A percentile compares a stretch with the other conserved stretches of the same genome.
phyloP scores from a whole-genome alignment of 2,797 vertebrate species.

The Acipenser oxyrinchus region DNA sequence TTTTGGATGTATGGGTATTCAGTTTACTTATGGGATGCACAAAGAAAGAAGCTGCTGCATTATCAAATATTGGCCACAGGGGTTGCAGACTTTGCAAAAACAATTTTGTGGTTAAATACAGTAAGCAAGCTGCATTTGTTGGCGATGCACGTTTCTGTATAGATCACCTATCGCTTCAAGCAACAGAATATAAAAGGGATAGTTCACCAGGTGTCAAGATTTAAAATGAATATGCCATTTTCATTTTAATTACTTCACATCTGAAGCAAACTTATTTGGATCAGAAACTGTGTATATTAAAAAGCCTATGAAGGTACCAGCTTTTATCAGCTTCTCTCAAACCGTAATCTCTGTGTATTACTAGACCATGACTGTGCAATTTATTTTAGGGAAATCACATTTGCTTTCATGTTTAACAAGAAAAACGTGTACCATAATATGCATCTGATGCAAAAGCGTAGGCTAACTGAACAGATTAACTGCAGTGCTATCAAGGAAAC shows the following conservation, averaged over 20 bases:
- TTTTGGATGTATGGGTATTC: too few relatives aligned
- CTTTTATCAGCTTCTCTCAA: slow-evolving; percentile 9
- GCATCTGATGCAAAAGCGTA: slow-evolving; percentile 1
- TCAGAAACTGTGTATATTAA: not conserved
- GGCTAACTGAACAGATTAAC: slow-evolving; percentile 6
- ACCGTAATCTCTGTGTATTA: not conserved
- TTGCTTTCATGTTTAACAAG: slow-evolving; percentile 8
- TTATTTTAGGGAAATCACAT: slow-evolving; percentile 4
- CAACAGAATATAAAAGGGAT: not conserved
- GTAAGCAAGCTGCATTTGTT: too few relatives aligned
- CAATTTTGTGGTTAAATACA: too few relatives aligned
- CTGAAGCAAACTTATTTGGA: slow-evolving; percentile 2
- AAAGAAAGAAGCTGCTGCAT: too few relatives aligned
- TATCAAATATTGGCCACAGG: too few relatives aligned
- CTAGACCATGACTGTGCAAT: slow-evolving; percentile 6
- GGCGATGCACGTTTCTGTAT: not conserved
- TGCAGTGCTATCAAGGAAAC: slow-evolving; percentile 1
- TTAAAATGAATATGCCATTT: not conserved
- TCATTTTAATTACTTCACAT: not conserved
- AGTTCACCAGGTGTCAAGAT: not conserved
- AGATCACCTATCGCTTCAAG: not conserved
- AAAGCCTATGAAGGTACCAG: not conserved
- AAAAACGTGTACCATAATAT: slow-evolving; percentile 9
- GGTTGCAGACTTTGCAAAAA: too few relatives aligned
- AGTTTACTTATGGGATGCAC: too few relatives aligned